Conservation (phyloP, 2,888 invertebrate genomes). For the Hypsopygia costalis region DNA sequence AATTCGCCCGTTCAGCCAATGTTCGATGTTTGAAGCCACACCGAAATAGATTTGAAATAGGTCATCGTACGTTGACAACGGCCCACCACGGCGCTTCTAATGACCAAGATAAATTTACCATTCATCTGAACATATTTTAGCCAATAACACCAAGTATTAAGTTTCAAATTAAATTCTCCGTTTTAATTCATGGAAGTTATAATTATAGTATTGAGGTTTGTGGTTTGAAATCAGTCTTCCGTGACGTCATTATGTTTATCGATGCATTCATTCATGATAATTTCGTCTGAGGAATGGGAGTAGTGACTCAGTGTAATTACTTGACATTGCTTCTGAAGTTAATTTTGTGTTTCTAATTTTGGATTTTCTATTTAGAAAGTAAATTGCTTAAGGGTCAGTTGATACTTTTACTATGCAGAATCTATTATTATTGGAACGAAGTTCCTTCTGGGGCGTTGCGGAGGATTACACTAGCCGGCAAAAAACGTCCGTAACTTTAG, state of each 20-base stretch:
- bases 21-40: constrained; percentile 28
- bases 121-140: constrained; percentile 2
- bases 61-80: constrained; percentile 50
- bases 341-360: not conserved
- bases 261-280: not conserved
- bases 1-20: constrained; percentile 30
- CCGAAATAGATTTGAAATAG: constrained; percentile 58
- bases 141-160: constrained; percentile 1
- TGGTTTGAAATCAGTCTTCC: constrained; percentile 5
- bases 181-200: not conserved
- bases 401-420: no score
- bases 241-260: constrained; percentile 4
- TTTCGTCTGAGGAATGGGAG: not conserved
- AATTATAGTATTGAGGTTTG: constrained; percentile 8
- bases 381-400: no score
- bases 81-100: constrained; percentile 6
- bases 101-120: constrained; percentile 9
- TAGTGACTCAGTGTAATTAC: not conserved
- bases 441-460: no score
- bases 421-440: no score
- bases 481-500: no score
- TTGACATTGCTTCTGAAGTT: not conserved
- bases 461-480: no score
- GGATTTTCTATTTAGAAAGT: no score
- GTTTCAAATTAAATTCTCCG: not conserved